Base-by-base conservation (phyloP, 2,888 invertebrate species). In the Drosophila pseudotakahashii region DNA sequence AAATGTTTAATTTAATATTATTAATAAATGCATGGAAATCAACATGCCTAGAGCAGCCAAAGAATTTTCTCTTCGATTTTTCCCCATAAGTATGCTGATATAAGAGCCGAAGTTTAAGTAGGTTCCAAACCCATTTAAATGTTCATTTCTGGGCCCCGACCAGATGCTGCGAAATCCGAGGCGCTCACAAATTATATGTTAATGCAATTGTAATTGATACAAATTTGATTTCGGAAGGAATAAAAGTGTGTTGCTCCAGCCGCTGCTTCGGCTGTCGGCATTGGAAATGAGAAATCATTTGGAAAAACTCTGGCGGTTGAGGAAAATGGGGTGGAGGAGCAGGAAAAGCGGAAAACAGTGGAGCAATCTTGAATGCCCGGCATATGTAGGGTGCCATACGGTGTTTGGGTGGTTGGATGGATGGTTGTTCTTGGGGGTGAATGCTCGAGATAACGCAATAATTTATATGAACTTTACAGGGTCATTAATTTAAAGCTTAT, bases 401-500 rank as follows among this genome's bases (percentile, higher is more conserved):
- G 13, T n/a, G 41, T 4, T 14, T 19, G 61, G 52, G 47, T 51
- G 72, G 66, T 14, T 16, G 52, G 64, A 3, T 14, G 51, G 7
- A 13, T 16, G 67, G 51, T 42, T 50, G 37, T 3, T 23, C 11
- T 5, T 13, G 10, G 48, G 58, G 57, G 34, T 45, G 37, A 42
- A 54, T 71, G 55, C 62, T 50, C 55, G 52, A 88, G 81, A 88
- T 87, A 89, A 88, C 77, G 82, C 78, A 80, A 88, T 82, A 87
- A 89, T 89, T 89, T 89, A 88, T 89, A 88, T 87, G 88, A 89
- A 89, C 87, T 89, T 90, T 89, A 79, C 82, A 87, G 83, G 86
- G 89, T 89, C 90, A 89, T 90, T 90, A 90, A 90, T 90, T 90
- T 90, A 85, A 90, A 90, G 87, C 89, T 89, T 89, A 90, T 89